phyloP scores from a whole-genome alignment of 2,888 invertebrate genomes.

The Taenaris catops region DNA sequence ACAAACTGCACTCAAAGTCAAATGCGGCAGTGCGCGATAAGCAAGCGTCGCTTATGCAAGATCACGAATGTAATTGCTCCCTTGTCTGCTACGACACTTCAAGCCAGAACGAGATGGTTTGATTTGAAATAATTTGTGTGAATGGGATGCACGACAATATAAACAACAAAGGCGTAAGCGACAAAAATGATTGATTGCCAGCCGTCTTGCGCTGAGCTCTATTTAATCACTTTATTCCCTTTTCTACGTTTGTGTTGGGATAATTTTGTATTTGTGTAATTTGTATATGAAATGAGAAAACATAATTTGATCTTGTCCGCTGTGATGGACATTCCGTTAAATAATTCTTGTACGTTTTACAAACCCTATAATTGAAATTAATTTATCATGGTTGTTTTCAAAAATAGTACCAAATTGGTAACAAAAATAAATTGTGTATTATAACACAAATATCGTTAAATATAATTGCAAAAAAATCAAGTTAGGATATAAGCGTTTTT shows the following conservation, averaged over 20 bases:
- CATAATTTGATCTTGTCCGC: too few species aligned
- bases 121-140: constrained; percentile 33
- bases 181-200: constrained; percentile 80
- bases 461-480: too few species aligned
- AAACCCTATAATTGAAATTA: too few species aligned
- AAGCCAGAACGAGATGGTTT: constrained; percentile 62
- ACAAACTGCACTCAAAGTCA: constrained; percentile 72
- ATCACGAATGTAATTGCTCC: constrained; percentile 81
- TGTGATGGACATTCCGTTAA: too few species aligned
- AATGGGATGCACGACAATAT: constrained; percentile 48
- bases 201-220: constrained; percentile 78
- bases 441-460: too few species aligned
- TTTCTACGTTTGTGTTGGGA: constrained; percentile 78
- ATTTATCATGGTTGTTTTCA: too few species aligned
- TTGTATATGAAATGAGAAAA: constrained; percentile 75
- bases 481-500: too few species aligned
- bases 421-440: too few species aligned
- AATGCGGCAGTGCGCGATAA: constrained; percentile 75
- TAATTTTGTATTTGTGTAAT: constrained; percentile 79
- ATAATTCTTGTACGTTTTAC: too few species aligned
- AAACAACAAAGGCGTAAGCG: constrained; percentile 71
- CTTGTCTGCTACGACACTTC: constrained; percentile 78
- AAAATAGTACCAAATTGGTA: too few species aligned
- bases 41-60: constrained; percentile 80
- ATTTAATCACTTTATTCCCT: constrained; percentile 82